Percentiles rank a stretch among this genome's conserved stretches.
Evolutionary conservation across 1,140 invertebrate genomes (phyloP).

Genomic region (Brachionus asplanchnoidis): DNA sequence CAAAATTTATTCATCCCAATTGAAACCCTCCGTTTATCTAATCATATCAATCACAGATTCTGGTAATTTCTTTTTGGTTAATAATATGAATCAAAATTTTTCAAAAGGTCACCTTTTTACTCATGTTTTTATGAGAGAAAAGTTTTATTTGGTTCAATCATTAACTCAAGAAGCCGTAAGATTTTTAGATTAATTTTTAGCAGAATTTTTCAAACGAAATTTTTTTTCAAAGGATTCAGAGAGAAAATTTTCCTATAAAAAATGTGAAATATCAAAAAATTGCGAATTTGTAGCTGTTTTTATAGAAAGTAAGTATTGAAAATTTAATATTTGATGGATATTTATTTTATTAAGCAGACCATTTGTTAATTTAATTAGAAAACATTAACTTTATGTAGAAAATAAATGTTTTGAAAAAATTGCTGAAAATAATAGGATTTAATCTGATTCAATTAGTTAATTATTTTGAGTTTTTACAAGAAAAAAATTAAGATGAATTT

Average conservation of each 20-base stretch:
- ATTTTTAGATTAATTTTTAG: neutral
- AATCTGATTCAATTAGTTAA: too few relatives aligned
- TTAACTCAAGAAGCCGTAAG: neutral
- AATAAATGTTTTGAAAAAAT: too few relatives aligned
- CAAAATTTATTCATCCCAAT: neutral
- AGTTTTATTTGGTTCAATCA: neutral
- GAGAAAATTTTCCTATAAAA: neutral
- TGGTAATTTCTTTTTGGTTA: neutral
- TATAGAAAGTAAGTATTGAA: neutral
- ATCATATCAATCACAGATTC: neutral
- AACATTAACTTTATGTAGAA: too few relatives aligned
- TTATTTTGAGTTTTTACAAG: too few relatives aligned
- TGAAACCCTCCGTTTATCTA: constrained; percentile 16
- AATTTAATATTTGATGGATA: too few relatives aligned
- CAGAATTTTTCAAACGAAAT: neutral
- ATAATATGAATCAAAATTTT: neutral
- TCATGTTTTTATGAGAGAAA: constrained; percentile 10
- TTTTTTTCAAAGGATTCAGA: neutral
- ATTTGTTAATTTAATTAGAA: too few relatives aligned
- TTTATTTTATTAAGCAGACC: neutral
- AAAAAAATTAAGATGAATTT: too few relatives aligned
- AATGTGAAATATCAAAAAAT: constrained; percentile 35
- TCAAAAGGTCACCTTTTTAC: neutral
- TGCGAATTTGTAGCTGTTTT: neutral
- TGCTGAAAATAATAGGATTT: too few relatives aligned